Conservation (phyloP, 35 echinoderm and acorn worm species). For the Stichopus chloronotus region DNA sequence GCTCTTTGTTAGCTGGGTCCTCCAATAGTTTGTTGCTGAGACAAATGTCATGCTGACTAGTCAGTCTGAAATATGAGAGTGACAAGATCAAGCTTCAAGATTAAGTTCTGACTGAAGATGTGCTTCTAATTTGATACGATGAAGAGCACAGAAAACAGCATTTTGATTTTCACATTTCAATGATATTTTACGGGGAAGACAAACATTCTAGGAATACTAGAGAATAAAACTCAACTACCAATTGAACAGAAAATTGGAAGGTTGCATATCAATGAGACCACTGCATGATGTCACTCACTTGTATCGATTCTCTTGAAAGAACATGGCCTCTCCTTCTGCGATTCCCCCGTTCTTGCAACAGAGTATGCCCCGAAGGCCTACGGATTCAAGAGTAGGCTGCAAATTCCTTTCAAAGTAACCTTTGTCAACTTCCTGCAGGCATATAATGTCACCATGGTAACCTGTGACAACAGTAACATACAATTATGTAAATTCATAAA, state of each 20-base stretch:
- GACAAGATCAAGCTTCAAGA: no score
- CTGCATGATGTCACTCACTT: conserved; percentile 48
- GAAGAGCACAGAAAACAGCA: no score
- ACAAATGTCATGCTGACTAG: conserved; percentile 65
- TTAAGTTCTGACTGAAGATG: no score
- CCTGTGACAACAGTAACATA: conserved; percentile 44
- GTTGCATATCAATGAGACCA: no score
- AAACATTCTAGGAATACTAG: no score
- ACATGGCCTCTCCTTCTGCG: conserved; percentile 89
- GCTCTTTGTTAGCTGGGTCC: conserved; percentile 62
- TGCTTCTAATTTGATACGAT: no score
- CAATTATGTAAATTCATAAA: neutral
- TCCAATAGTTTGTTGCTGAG: conserved; percentile 65
- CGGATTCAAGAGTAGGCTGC: conserved; percentile 50
- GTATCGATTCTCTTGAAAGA: conserved; percentile 77
- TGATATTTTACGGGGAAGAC: no score
- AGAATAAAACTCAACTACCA: no score
- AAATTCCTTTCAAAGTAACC: conserved; percentile 68
- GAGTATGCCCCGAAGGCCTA: conserved; percentile 59
- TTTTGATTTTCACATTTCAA: no score
- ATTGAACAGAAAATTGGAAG: no score
- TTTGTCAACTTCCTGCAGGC: conserved; percentile 88
- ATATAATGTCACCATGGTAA: conserved; percentile 92
- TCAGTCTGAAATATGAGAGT: conserved; percentile 59
- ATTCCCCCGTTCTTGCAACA: conserved; percentile 59